Conservation (phyloP, 2,888 invertebrate genomes). For the Trachelus tabidus region DNA sequence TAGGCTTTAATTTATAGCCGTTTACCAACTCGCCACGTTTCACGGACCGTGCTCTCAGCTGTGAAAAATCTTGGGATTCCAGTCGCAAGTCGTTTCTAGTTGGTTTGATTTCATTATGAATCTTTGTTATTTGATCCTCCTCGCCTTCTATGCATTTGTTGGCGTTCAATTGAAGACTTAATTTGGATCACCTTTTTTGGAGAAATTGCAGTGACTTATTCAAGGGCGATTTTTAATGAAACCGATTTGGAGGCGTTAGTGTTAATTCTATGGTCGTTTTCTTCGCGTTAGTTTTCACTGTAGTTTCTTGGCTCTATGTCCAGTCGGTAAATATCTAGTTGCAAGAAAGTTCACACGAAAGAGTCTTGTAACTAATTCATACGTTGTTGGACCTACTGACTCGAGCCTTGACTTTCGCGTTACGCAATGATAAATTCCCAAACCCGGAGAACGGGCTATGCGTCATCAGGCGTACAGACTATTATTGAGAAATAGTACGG, state of each 20-base stretch:
- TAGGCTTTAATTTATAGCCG: background rate
- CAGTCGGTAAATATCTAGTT: background rate
- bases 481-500: background rate
- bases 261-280: background rate
- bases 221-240: too few relatives aligned
- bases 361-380: background rate
- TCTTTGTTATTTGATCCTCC: background rate
- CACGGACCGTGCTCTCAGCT: background rate
- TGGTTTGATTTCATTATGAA: background rate
- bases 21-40: background rate
- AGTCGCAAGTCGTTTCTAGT: background rate
- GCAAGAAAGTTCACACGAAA: background rate
- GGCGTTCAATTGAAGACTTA: background rate
- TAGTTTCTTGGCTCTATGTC: background rate
- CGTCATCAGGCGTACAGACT: slow-evolving; percentile 27
- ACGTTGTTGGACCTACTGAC: background rate
- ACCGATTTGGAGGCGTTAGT: too few relatives aligned
- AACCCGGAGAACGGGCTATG: slow-evolving; percentile 31
- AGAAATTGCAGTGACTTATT: too few relatives aligned
- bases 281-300: background rate
- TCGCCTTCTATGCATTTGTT: background rate
- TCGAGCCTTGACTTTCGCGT: slow-evolving; percentile 34
- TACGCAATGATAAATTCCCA: slow-evolving; percentile 30
- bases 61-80: background rate
- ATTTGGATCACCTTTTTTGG: background rate